A percentile compares a stretch with the other conserved stretches of the same genome.
Evolutionary conservation across 2,797 vertebrate genomes (phyloP).

Genomic region (Rhinichthys osculus): DNA sequence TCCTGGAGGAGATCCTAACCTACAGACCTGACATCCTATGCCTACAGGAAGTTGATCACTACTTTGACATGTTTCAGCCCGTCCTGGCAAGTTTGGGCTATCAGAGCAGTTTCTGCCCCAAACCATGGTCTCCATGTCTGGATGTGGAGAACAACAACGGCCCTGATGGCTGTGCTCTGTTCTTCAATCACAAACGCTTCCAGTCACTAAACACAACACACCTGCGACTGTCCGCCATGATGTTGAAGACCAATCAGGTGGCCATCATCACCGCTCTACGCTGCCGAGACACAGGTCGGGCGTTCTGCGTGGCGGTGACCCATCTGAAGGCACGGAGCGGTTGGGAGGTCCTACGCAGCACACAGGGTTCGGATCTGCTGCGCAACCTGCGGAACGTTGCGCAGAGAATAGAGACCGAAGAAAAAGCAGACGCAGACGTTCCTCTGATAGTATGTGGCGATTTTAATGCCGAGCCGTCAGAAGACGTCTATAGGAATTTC

Average conservation of each 20-base stretch:
- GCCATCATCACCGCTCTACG: conserved; percentile 86
- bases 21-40: conserved; percentile 92
- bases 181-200: conserved; percentile 87
- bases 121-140: conserved; percentile 93
- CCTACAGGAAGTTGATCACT: conserved; percentile 96
- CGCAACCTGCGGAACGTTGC: conserved; percentile 82
- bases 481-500: conserved; percentile 92
- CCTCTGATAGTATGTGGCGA: conserved; percentile 92
- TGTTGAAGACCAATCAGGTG: conserved; percentile 94
- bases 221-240: conserved; percentile 87
- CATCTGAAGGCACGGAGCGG: conserved; percentile 93
- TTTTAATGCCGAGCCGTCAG: conserved; percentile 92
- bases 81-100: conserved; percentile 91
- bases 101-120: conserved; percentile 89
- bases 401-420: neutral
- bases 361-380: conserved; percentile 90
- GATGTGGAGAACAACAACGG: conserved; percentile 92
- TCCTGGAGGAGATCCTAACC: conserved; percentile 93
- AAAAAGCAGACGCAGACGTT: conserved; percentile 55
- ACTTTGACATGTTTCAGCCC: conserved; percentile 92
- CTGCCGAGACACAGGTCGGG: conserved; percentile 77
- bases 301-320: conserved; percentile 88
- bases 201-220: conserved; percentile 78
- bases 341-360: conserved; percentile 91
- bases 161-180: conserved; percentile 92